Evolutionary conservation across 2,797 vertebrate species (phyloP), one percentile per base, ranked within the genome.

Genomic region (Selene dorsalis): DNA sequence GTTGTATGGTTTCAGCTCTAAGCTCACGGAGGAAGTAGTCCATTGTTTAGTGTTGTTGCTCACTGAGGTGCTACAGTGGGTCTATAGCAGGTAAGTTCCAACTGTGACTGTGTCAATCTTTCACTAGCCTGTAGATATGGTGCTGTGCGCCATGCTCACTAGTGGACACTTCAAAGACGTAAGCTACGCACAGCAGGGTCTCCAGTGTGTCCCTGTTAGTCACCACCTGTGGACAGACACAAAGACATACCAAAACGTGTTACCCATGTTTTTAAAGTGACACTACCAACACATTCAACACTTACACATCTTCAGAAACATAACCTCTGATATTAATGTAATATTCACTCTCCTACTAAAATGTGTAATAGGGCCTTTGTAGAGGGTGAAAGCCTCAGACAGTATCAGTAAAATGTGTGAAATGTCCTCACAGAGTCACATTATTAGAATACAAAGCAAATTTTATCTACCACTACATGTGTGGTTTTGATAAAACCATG

Each of bases 81-180:
- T 80, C 86, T 75, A 74, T 74, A 83, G 79, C 64, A 78, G 89
- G 38, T 53, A 57, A 76, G 88, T 77, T 85, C 75, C 81, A 69
- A 59, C 71, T 72, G 73, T 45, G 63, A 69, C 79, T 61, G 58
- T 91, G 81, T 96, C 95, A 97, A 94, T 97, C 96, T 91, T 96
- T 97, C 87, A 97, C 95, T 24, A 97, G 96, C 89, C 96, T 94
- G 92, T 97, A 97, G 90, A 97, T 96, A 73, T 97, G 96, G 90
- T 97, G 96, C 83, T 97, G 97, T 11, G 97, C 96, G 0, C 97
- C 97, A 0, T 96, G 96, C 83, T 97, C 96, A 1, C 96, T 97
- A 63, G 96, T 96, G 6, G 96, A 97, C 84, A 97, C 96, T 89
- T 97, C 97, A 1, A 97, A 97, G 68, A 97, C 96, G 6, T 96